Conservation (phyloP, 1,140 invertebrate species). For the Artemia franciscana region DNA sequence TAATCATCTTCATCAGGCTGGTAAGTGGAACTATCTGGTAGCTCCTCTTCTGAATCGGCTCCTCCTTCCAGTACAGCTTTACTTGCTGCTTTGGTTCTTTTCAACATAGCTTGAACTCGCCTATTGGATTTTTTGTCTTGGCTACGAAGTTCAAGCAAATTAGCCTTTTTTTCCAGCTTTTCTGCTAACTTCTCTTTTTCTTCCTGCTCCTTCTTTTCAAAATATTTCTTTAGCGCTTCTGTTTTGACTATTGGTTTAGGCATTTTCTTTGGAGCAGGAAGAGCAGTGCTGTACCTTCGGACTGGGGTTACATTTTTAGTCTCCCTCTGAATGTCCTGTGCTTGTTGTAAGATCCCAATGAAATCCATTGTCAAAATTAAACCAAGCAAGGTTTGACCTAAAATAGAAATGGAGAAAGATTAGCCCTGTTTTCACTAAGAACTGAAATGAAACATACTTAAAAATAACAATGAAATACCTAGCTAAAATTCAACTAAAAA, state of each 20-base stretch:
- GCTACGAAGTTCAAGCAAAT: conserved; percentile 43
- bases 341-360: not conserved
- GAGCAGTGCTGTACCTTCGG: conserved; percentile 42
- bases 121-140: conserved; percentile 32
- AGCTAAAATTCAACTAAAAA: no score
- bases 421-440: no score
- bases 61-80: conserved; percentile 62
- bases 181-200: conserved; percentile 36
- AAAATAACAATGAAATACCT: no score
- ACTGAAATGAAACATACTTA: no score
- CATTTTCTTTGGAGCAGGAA: conserved; percentile 55
- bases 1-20: conserved; percentile 75
- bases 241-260: conserved; percentile 36
- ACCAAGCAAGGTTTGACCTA: no score
- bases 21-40: conserved; percentile 22
- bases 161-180: conserved; percentile 34
- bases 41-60: conserved; percentile 44
- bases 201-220: conserved; percentile 52
- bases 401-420: no score
- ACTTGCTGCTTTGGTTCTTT: conserved; percentile 62
- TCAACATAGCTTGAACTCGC: conserved; percentile 35
- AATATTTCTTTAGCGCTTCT: conserved; percentile 52
- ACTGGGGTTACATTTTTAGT: not conserved
- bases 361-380: not conserved
- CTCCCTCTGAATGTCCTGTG: not conserved